Base-by-base conservation (phyloP, 2,113 vertebrate species). In the Brachypodius melanocephalos region DNA sequence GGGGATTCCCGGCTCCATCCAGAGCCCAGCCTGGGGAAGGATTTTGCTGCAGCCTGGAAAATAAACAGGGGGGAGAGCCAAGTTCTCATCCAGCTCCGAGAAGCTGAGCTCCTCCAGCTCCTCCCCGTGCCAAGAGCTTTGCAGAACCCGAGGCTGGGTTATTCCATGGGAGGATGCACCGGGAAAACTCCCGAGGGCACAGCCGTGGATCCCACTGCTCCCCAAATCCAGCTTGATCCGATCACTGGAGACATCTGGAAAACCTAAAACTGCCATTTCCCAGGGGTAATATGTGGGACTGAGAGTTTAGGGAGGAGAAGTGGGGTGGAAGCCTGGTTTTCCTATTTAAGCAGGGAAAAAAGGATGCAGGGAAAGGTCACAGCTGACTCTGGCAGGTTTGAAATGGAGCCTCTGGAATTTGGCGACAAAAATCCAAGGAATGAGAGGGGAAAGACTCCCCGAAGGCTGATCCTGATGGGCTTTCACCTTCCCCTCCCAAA, bases 91-190 rank as follows among this genome's bases (percentile, higher is more conserved):
- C 82, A 77, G 65, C 65, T 4, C 48, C 0, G 55, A 24, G 49
- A 21, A 38, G 68, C 52, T 43, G 74, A 89, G 77, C 48, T 4
- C 40, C 43, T 28, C 42, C 85, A 73, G 75, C 49, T 42, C 45
- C 36, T 34, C 1, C 22, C 51, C 0, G 1, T 22, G 67, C 78
- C 85, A 43, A 17, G 66, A 20, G 8, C 48, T 40, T 1, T 4
- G 17, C 42, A n/a, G 48, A 51, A 36, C 1, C 45, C 42, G 4
- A 31, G 63, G 19, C 4, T 28, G 22, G 25, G 43, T 25, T 31
- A 38, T 67, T 66, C 82, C 75, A 48, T 3, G 32, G 31, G 76
- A 71, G 24, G 28, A 46, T 18, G 79, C 19, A 3, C 40, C 40
- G 9, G 6, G 14, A 4, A 34, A 85, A 13, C 49, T 49, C 78